Evolutionary conservation across 1,140 invertebrate genomes (phyloP).

Genomic region (Ceratina japonica): DNA sequence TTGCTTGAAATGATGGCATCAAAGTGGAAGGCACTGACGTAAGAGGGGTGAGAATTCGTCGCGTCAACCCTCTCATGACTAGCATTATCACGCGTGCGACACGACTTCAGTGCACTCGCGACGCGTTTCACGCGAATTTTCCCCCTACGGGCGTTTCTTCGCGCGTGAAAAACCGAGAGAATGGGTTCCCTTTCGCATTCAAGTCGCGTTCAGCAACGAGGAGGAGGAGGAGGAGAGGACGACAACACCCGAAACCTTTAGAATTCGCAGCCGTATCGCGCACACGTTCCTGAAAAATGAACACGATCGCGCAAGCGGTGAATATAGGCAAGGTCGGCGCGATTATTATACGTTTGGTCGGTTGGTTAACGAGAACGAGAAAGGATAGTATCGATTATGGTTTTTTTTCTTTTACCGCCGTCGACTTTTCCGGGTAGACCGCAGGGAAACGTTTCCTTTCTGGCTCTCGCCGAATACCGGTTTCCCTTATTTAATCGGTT

Average conservation of each 20-base stretch:
- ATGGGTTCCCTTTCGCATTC: neutral
- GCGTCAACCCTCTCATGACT: neutral
- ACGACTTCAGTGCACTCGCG: neutral
- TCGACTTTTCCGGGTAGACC: slow-evolving; percentile 24
- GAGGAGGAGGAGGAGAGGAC: neutral
- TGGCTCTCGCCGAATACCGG: neutral
- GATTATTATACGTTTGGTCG: slow-evolving; percentile 8
- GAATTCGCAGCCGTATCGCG: slow-evolving; percentile 37
- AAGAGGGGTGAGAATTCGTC: no score
- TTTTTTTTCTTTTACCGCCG: neutral
- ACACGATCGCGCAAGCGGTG: slow-evolving; percentile 28
- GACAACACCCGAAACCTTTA: slow-evolving; percentile 29
- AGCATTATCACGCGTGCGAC: neutral
- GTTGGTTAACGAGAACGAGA: slow-evolving; percentile 7
- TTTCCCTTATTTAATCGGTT: no score
- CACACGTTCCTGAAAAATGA: slow-evolving; percentile 53
- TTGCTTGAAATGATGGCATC: no score
- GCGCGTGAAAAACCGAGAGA: neutral
- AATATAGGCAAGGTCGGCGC: slow-evolving; percentile 52
- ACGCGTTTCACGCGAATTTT: neutral
- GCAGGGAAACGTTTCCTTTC: neutral
- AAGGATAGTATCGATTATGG: neutral
- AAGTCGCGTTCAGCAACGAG: neutral
- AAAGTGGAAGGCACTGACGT: no score
- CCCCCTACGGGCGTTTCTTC: neutral